Conservation (phyloP, 2,888 invertebrate species). For the Meganola albula region DNA sequence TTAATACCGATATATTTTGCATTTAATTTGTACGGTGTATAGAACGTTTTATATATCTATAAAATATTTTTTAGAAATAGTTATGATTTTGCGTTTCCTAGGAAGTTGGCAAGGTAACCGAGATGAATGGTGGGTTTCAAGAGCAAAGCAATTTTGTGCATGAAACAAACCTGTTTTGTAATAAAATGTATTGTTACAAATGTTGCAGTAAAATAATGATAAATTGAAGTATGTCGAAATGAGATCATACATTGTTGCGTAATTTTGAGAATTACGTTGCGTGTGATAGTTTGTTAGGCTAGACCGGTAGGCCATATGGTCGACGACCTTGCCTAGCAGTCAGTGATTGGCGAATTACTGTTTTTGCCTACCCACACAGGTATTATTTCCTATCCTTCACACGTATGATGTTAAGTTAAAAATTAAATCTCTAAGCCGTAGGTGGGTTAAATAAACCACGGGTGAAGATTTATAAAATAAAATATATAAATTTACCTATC, state of each 20-base stretch:
- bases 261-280: slow-evolving; percentile 36
- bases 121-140: slow-evolving; percentile 32
- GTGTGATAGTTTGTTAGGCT: slow-evolving; percentile 27
- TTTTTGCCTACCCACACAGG: slow-evolving; percentile 46
- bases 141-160: slow-evolving; percentile 41
- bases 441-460: too few relatives aligned
- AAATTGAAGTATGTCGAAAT: slow-evolving; percentile 25
- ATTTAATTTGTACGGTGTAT: too few relatives aligned
- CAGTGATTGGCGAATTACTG: slow-evolving; percentile 50
- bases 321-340: slow-evolving; percentile 53
- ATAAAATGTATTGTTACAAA: not conserved
- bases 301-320: slow-evolving; percentile 60
- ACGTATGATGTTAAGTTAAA: too few relatives aligned
- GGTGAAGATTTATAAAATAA: too few relatives aligned
- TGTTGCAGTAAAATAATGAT: not conserved
- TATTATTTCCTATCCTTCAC: slow-evolving; percentile 46
- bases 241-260: slow-evolving; percentile 32
- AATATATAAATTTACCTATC: too few relatives aligned
- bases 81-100: slow-evolving; percentile 33
- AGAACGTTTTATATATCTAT: too few relatives aligned
- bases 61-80: slow-evolving; percentile 22
- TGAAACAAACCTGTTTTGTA: slow-evolving; percentile 29
- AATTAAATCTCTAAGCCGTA: too few relatives aligned
- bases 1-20: too few relatives aligned
- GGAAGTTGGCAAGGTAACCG: slow-evolving; percentile 38